These are phyloP conservation scores for Nibea coibor DNA, from an alignment of 2,113 vertebrate genomes.

Conservation along the genomic window DNA sequence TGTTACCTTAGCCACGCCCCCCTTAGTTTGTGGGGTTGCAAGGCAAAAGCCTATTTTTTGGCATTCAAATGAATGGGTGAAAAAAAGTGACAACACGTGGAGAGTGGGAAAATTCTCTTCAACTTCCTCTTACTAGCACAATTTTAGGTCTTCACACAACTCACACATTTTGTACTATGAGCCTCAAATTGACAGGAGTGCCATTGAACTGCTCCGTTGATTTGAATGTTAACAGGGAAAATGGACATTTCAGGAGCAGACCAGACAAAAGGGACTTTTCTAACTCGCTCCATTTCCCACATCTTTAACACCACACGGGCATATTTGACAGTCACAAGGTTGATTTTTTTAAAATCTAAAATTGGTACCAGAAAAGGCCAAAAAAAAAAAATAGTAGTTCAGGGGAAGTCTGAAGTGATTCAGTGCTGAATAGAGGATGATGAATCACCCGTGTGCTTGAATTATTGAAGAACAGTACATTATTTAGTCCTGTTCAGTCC, in stretches of 20 bases:
- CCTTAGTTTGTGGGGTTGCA: not conserved
- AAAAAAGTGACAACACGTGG: too few species aligned
- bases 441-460: not conserved
- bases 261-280: too few species aligned
- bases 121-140: too few species aligned
- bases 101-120: too few species aligned
- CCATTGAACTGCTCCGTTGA: not conserved
- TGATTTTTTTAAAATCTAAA: not conserved
- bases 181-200: too few species aligned
- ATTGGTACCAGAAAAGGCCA: not conserved
- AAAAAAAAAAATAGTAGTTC: not conserved
- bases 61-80: not conserved
- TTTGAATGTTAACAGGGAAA: not conserved
- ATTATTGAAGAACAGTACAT: slow-evolving; percentile 27
- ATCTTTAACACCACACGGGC: too few species aligned
- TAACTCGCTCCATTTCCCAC: too few species aligned
- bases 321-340: not conserved
- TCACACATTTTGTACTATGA: too few species aligned
- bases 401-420: not conserved
- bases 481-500: slow-evolving; percentile 8
- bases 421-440: not conserved
- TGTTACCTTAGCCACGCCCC: too few species aligned
- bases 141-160: too few species aligned
- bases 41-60: not conserved
- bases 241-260: too few species aligned